These are phyloP conservation scores for Tenthredo scrophulariae DNA, from an alignment of 2,888 invertebrate genomes.

Conservation along the genomic window DNA sequence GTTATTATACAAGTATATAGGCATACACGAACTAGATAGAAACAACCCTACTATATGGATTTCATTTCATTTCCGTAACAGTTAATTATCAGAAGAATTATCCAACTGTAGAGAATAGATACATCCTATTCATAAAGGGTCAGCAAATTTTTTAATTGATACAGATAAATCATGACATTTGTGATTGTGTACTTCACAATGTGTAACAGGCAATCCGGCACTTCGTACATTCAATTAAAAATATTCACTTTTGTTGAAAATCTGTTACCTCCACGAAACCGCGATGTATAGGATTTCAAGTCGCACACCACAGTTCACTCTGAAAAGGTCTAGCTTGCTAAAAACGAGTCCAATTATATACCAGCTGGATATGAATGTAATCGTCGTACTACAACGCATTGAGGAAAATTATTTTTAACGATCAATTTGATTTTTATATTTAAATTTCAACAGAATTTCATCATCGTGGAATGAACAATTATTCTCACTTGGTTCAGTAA, in stretches of 20 bases:
- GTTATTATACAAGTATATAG: background rate
- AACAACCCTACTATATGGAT: background rate
- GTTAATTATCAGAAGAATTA: background rate
- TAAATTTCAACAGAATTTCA: background rate
- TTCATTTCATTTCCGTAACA: background rate
- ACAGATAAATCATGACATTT: background rate
- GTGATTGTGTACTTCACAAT: background rate
- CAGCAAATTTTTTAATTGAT: slow-evolving; percentile 10
- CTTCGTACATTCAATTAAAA: background rate
- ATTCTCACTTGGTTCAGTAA: background rate
- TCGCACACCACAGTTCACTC: background rate
- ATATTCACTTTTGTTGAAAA: background rate
- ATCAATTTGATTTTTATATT: background rate
- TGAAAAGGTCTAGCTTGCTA: background rate
- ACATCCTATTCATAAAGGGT: background rate
- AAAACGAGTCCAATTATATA: background rate
- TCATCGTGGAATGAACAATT: background rate
- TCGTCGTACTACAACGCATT: background rate
- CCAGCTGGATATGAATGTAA: background rate
- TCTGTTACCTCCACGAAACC: background rate
- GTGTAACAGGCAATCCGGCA: background rate
- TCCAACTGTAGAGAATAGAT: background rate
- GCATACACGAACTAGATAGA: background rate
- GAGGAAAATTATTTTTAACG: background rate
- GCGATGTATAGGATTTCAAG: background rate